These are phyloP conservation scores for Actinopyga echinites DNA, from an alignment of 53 echinoderm and acorn worm genomes.

Conservation along the genomic window DNA sequence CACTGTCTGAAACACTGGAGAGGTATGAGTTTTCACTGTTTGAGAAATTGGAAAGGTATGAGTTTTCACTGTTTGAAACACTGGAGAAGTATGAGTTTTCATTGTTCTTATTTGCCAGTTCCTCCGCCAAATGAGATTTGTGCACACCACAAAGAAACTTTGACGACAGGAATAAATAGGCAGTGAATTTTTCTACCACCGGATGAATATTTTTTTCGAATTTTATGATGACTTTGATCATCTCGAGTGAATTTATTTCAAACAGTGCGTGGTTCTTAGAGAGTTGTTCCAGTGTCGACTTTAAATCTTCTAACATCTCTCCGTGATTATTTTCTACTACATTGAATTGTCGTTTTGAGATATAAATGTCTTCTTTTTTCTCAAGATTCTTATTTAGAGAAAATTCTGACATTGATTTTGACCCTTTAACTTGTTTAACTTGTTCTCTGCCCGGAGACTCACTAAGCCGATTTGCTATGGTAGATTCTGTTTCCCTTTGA, in stretches of 20 bases:
- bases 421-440: too few relatives aligned
- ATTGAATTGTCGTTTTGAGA: neutral
- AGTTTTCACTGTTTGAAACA: too few relatives aligned
- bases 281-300: neutral
- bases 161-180: neutral
- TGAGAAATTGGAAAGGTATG: too few relatives aligned
- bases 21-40: too few relatives aligned
- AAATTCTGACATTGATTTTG: too few relatives aligned
- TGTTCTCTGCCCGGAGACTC: too few relatives aligned
- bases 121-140: neutral
- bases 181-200: neutral
- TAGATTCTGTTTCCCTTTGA: too few relatives aligned
- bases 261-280: neutral
- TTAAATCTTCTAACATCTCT: neutral
- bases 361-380: too few relatives aligned
- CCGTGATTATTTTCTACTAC: neutral
- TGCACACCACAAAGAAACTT: slow-evolving; percentile 16
- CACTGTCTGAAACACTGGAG: too few relatives aligned
- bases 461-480: too few relatives aligned
- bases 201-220: neutral
- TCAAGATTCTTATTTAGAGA: too few relatives aligned
- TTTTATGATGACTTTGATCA: neutral
- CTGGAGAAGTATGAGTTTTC: too few relatives aligned
- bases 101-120: neutral
- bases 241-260: neutral